Evolutionary conservation across 2,113 vertebrate species (phyloP).

Genomic region (Chaetorhynchus papuensis): DNA sequence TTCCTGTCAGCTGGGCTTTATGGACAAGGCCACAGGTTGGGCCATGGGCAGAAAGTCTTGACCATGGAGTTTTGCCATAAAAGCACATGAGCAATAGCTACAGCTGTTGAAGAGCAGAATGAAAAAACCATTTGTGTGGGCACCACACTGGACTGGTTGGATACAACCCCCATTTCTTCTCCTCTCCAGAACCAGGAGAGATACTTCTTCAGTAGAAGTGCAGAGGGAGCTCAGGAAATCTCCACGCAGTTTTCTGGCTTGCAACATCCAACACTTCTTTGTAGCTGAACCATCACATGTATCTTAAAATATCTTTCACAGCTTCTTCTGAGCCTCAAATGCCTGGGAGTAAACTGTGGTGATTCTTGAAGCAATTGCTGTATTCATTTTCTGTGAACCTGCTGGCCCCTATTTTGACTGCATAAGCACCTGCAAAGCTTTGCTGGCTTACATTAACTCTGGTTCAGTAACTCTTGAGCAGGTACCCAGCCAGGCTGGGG

Average conservation of each 20-base stretch:
- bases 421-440: background rate
- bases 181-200: background rate
- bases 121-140: background rate
- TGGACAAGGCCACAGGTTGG: background rate
- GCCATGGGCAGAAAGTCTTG: background rate
- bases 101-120: background rate
- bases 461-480: background rate
- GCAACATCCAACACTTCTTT: background rate
- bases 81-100: background rate
- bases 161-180: background rate
- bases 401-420: background rate
- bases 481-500: background rate
- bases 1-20: background rate
- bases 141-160: background rate
- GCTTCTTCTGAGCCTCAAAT: background rate
- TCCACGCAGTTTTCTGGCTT: background rate
- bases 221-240: background rate
- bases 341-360: background rate
- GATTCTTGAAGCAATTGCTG: background rate
- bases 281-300: background rate
- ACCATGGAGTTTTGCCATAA: accelerated
- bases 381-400: background rate
- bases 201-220: background rate
- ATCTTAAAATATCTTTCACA: background rate
- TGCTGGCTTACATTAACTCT: background rate